Conservation (phyloP, 35 echinoderm and acorn worm species). For the Lytechinus variegatus region DNA sequence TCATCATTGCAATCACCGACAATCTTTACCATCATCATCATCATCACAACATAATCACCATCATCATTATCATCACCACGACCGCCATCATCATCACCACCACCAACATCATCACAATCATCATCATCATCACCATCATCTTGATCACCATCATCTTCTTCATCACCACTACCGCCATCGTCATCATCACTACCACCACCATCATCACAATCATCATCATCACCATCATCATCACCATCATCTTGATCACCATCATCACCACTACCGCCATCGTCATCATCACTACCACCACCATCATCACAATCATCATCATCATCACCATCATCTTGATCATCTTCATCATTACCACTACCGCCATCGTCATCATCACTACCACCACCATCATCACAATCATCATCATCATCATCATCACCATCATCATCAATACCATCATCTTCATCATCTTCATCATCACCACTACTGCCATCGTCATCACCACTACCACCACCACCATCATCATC, state of each 20-base stretch:
- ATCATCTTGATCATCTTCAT: conserved; percentile 14
- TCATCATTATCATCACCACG: neutral
- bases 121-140: neutral
- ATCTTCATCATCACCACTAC: neutral
- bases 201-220: neutral
- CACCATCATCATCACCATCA: neutral
- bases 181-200: too few relatives aligned
- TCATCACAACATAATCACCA: neutral
- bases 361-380: too few relatives aligned
- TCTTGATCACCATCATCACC: neutral
- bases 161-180: neutral
- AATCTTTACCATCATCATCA: neutral
- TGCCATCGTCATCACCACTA: neutral
- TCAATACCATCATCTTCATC: neutral
- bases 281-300: neutral
- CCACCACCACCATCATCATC: neutral
- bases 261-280: neutral
- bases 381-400: too few relatives aligned
- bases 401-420: neutral
- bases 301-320: neutral
- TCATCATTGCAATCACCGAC: neutral
- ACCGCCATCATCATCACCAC: neutral
- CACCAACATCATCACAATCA: neutral
- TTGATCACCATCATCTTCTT: neutral
- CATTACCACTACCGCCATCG: neutral